These are phyloP conservation scores for Stenichneumon culpator DNA, from an alignment of 2,888 invertebrate species.

Conservation along the genomic window DNA sequence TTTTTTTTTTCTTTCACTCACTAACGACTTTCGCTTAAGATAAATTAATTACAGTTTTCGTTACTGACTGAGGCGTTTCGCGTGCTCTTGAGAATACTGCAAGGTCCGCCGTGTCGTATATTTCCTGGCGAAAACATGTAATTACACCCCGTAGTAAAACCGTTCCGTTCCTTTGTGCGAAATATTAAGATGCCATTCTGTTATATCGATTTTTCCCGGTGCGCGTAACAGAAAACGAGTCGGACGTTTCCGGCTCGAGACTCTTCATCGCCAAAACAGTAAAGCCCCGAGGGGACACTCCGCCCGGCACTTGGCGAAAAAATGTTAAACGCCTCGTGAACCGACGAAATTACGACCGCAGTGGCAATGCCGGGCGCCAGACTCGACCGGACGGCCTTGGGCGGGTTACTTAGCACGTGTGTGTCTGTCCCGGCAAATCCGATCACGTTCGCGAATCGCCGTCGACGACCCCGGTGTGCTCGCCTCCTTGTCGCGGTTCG, in stretches of 20 bases:
- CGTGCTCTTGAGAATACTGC: no score
- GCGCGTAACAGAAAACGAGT: not conserved
- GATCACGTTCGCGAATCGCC: constrained; percentile 58
- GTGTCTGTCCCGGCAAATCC: constrained; percentile 57
- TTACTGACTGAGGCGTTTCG: no score
- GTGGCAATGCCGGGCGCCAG: constrained; percentile 62
- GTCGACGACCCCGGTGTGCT: constrained; percentile 36
- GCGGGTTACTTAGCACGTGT: constrained; percentile 66
- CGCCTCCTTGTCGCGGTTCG: not conserved
- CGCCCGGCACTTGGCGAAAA: constrained; percentile 22
- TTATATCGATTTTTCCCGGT: no score
- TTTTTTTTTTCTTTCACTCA: no score
- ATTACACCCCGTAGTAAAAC: no score
- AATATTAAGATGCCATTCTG: no score
- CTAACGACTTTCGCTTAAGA: no score
- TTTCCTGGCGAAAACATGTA: no score
- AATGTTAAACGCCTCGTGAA: constrained; percentile 24
- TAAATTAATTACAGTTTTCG: no score
- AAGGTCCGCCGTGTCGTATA: no score
- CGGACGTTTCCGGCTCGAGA: not conserved
- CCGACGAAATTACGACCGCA: constrained; percentile 9
- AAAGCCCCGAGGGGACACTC: not conserved
- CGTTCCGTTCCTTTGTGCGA: no score
- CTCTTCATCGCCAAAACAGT: not conserved
- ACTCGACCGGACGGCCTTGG: constrained; percentile 64